Evolutionary conservation across 2,113 vertebrate species (phyloP), one percentile per base, ranked within the genome.

Genomic region (Hepsetus odoe): DNA sequence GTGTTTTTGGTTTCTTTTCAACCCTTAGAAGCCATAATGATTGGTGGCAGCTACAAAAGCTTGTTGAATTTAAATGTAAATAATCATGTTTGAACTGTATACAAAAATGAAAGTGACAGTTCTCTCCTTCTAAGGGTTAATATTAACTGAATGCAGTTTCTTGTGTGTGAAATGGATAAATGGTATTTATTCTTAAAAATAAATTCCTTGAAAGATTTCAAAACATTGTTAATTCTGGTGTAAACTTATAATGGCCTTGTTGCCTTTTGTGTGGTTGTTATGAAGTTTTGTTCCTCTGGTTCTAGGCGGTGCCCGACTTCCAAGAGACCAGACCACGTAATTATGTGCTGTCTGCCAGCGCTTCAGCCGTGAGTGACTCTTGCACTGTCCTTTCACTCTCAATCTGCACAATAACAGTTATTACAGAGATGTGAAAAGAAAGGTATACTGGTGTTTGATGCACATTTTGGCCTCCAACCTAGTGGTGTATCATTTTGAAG

Each of bases 271-370:
- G 26, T 32, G 35, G 35, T 76, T 24, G 59, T 38, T 70, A 65
- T 76, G 40, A 56, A 53, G 35, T 89, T 94, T 87, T 94, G 73
- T 94, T 94, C 90, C 90, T 71, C 66, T 46, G 58, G 92, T 90
- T 76, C 42, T 85, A 95, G 95, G 93, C 94, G 88, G 94, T 93
- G 84, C 97, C 97, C 89, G 96, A 98, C 91, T 97, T 98, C 93
- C 95, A 97, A 89, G 96, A 97, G 93, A 97, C 96, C 90, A 96
- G 97, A 92, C 96, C 97, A 59, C 96, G 97, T 92, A 98, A 98
- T 94, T 98, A 96, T 87, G 92, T 98, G 86, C 95, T 98, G 82
- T 98, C 97, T 74, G 96, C 96, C 89, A 98, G 96, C 79, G 96
- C 96, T 74, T 97, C 97, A 80, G 95, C 96, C 93, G 97, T 98